phyloP scores from a whole-genome alignment of 2,888 invertebrate species.

The Philereme vetulata region DNA sequence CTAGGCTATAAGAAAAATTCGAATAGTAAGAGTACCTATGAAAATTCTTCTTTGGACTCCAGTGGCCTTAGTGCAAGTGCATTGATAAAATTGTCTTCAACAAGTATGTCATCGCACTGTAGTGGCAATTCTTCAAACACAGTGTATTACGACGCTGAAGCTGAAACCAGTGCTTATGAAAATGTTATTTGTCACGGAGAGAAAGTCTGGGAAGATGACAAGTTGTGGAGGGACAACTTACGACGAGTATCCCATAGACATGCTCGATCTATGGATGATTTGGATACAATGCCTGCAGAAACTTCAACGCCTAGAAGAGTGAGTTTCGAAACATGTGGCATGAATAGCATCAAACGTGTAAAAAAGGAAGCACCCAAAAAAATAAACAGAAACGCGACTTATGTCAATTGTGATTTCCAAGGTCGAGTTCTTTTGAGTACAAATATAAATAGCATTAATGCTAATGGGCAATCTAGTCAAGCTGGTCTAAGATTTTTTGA shows the following conservation, averaged over 20 bases:
- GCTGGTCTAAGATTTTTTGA: conserved; percentile 41
- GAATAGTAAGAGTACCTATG: conserved; percentile 51
- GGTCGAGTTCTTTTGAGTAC: conserved; percentile 71
- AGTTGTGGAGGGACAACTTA: conserved; percentile 91
- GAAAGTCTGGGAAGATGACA: conserved; percentile 93
- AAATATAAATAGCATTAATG: conserved; percentile 43
- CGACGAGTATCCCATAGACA: conserved; percentile 91
- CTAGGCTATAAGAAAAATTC: conserved; percentile 76
- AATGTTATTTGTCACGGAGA: conserved; percentile 84
- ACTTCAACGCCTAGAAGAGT: conserved; percentile 49
- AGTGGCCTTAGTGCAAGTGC: conserved; percentile 54
- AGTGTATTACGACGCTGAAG: conserved; percentile 77
- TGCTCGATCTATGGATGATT: conserved; percentile 92
- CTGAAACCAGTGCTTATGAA: conserved; percentile 73
- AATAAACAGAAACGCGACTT: conserved; percentile 89
- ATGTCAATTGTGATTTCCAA: conserved; percentile 89
- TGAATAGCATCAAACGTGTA: conserved; percentile 75
- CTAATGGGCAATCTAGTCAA: conserved; percentile 43
- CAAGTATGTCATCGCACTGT: conserved; percentile 79
- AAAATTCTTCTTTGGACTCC: conserved; percentile 58
- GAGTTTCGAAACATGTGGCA: conserved; percentile 60
- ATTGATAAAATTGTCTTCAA: conserved; percentile 64
- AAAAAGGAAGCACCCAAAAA: conserved; percentile 67
- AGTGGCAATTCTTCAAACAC: conserved; percentile 78
- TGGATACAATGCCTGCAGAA: conserved; percentile 81